phyloP scores from a whole-genome alignment of 2,888 invertebrate genomes.

The Chydorus sphaericus region DNA sequence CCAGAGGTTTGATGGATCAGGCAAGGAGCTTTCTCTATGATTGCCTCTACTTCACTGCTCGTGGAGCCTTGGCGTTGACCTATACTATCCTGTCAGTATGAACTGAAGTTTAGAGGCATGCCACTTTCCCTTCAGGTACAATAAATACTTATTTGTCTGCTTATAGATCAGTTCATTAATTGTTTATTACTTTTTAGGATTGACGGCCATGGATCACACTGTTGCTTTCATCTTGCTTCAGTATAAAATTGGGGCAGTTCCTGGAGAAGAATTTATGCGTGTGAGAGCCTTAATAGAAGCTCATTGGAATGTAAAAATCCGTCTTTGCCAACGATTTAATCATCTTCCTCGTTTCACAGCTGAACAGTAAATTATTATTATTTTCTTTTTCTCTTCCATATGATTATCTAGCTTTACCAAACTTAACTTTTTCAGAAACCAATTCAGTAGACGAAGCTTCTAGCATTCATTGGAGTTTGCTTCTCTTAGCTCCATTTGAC shows the following conservation, averaged over 20 bases:
- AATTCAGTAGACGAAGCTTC: slow-evolving; percentile 5
- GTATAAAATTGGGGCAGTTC: slow-evolving; percentile 5
- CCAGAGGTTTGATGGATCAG: not conserved
- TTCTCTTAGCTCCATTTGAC: slow-evolving; percentile 7
- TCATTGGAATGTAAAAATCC: slow-evolving; percentile 3
- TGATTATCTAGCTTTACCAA: too few relatives aligned
- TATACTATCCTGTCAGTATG: slow-evolving; percentile 7
- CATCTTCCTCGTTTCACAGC: not conserved
- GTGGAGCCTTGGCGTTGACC: slow-evolving; percentile 6
- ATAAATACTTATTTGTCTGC: too few relatives aligned
- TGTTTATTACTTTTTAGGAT: too few relatives aligned
- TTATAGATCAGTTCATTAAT: too few relatives aligned
- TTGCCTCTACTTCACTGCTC: slow-evolving; percentile 4
- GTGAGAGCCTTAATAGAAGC: not conserved
- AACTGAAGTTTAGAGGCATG: slow-evolving; percentile 6
- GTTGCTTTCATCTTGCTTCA: slow-evolving; percentile 2
- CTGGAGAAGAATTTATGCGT: not conserved
- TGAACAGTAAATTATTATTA: slow-evolving; percentile 5
- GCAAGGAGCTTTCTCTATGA: slow-evolving; percentile 9
- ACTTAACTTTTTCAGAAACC: too few relatives aligned
- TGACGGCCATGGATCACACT: slow-evolving; percentile 7
- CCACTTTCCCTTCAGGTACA: slow-evolving; percentile 7
- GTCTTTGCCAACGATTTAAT: not conserved
- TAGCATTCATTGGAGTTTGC: slow-evolving; percentile 1
- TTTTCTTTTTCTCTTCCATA: not conserved